phyloP scores from a whole-genome alignment of 2,113 vertebrate genomes.

The Paratilapia polleni region DNA sequence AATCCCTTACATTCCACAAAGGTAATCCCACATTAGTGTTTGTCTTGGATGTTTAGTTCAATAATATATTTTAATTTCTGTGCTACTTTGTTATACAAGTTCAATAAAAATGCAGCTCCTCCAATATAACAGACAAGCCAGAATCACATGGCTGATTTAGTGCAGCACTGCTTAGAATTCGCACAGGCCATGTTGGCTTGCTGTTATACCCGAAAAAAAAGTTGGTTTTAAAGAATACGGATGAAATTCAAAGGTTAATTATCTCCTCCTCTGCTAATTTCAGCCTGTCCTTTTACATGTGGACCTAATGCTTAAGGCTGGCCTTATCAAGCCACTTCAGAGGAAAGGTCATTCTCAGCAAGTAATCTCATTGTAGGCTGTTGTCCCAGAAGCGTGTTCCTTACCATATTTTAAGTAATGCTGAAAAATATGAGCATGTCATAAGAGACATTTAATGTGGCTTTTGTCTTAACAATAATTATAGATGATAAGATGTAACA shows the following conservation, averaged over 20 bases:
- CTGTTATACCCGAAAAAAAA: slow-evolving; percentile 23
- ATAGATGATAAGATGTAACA: neutral
- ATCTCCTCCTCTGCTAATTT: slow-evolving; percentile 67
- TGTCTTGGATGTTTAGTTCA: neutral
- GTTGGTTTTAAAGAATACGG: slow-evolving; percentile 48
- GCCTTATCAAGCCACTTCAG: slow-evolving; percentile 72
- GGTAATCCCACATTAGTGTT: neutral
- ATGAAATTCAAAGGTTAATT: slow-evolving; percentile 76
- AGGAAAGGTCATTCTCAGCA: slow-evolving; percentile 76
- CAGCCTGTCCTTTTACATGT: slow-evolving; percentile 64
- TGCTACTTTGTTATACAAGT: neutral
- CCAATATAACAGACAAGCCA: neutral
- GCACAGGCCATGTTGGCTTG: neutral
- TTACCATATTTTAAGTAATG: slow-evolving; percentile 17
- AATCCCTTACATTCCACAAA: neutral
- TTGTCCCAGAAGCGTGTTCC: slow-evolving; percentile 8
- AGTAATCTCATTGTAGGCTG: slow-evolving; percentile 64
- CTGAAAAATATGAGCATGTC: slow-evolving; percentile 15
- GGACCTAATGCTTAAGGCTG: slow-evolving; percentile 64
- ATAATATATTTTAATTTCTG: neutral
- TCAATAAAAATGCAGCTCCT: rapidly evolving
- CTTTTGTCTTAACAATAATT: slow-evolving; percentile 2
- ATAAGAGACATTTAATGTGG: slow-evolving; percentile 9
- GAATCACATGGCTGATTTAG: neutral
- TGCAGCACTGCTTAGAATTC: neutral